Base-by-base conservation (phyloP, 2,113 vertebrate species). In the Myocastor coypus region DNA sequence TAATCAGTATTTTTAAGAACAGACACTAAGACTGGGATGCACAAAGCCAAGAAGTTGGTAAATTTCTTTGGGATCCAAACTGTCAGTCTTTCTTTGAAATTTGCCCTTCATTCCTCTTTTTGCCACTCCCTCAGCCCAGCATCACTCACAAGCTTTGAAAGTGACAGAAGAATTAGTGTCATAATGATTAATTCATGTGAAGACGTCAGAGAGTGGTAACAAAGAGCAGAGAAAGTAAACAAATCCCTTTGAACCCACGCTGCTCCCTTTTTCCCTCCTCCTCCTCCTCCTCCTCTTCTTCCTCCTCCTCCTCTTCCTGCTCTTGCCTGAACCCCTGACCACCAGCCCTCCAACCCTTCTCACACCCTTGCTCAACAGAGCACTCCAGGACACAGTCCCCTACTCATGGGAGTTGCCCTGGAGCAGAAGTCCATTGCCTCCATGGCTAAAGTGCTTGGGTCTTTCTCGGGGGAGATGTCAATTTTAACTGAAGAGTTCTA, bases 91-190 rank as follows among this genome's bases (percentile, higher is more conserved):
- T 28, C 63, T 26, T 92, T 40, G 30, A 5, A 1, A 7, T 19
- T 78, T 32, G 20, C 22, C 3, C 11, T 32, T 28, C 13, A 4
- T n/a, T 28, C 11, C 34, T 37, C 68, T 50, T 63, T 30, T 24
- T 37, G 20, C 28, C 0, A 1, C 9, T 1, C 3, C 2, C 9
- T 3, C 0, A 9, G 83, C 28, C 34, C 34, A 24, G 46, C 30
- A 1, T 16, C 0, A 30, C 30, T 16, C 34, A 0, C 0, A 37
- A 63, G 66, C 66, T 89, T 37, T 20, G 7, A 42, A 3, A 13
- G 61, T 16, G 55, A 42, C 4, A 2, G n/a, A 13, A 85, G 30
- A 24, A 75, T 61, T 20, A 1, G 2, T 1, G 3, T 10, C 22
- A 34, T 0, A n/a, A 4, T 77, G 37, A 66, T 75, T 1, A 37